A percentile compares a stretch with the other conserved stretches of the same genome.
These are phyloP conservation scores for Drosophila nigricruria DNA, from an alignment of 2,888 invertebrate species.

Conservation along the genomic window DNA sequence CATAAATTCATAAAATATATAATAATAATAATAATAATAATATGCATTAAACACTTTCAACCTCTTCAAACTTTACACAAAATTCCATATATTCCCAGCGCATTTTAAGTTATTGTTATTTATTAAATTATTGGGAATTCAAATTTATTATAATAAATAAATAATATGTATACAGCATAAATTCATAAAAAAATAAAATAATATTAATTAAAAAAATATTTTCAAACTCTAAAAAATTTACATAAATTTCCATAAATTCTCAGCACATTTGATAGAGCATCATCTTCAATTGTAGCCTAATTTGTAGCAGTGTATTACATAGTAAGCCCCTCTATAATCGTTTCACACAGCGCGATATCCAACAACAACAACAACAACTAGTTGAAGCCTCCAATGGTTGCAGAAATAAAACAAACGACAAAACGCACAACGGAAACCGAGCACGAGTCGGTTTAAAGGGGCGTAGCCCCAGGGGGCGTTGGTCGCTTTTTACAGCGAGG, in stretches of 20 bases:
- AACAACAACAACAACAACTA: conserved; percentile 23
- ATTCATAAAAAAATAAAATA: too few species aligned
- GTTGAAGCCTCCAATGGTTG: conserved; percentile 38
- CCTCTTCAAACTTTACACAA: too few species aligned
- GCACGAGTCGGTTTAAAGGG: conserved; percentile 21
- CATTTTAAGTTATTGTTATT: too few species aligned
- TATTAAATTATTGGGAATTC: neutral
- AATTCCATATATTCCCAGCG: too few species aligned
- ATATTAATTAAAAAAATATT: neutral
- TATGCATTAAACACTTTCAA: too few species aligned
- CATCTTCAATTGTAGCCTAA: neutral
- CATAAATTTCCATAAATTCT: neutral
- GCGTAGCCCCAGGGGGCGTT: conserved; percentile 29
- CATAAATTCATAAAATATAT: too few species aligned
- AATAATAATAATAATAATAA: too few species aligned
- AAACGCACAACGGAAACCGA: conserved; percentile 56
- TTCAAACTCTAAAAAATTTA: neutral
- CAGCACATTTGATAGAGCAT: neutral
- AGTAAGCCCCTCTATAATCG: conserved; percentile 36
- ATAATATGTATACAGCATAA: too few species aligned
- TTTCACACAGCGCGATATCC: conserved; percentile 17
- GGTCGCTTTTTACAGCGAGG: conserved; percentile 1
- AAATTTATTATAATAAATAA: too few species aligned
- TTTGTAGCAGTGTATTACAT: conserved; percentile 45
- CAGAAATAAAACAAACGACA: conserved; percentile 38